Base-by-base conservation (phyloP, 1,140 invertebrate species). In the Spodoptera frugiperda region DNA sequence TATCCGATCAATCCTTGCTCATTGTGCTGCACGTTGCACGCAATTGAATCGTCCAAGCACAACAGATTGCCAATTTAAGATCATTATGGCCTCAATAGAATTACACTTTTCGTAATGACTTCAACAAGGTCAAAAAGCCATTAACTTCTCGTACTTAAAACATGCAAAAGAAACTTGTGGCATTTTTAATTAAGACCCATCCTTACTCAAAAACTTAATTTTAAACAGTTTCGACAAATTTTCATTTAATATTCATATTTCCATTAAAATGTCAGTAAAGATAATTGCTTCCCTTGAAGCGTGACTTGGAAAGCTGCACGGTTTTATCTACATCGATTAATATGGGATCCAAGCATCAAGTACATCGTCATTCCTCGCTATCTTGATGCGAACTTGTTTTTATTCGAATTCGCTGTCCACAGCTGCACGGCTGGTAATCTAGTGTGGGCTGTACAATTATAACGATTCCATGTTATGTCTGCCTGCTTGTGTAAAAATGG, bases 401-500 rank as follows among this genome's bases (percentile, higher is more conserved):
- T 87, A 82, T 86, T 85, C 61, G 82, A 51, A 78, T 81, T 74
- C 65, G 19, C 76, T 48, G 57, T 80, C 61, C 53, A 76, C 88
- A 88, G 85, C 87, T 89, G 88, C 86, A 76, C 55, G 76, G 78
- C 79, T 87, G 80, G 83, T 82, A 83, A 86, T 86, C 84, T 82
- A 65, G 84, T 85, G 81, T 84, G 80, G 70, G 83, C 74, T 81
- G 68, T 82, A 77, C 80, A 79, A 82, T 77, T 84, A 89, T 87
- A 86, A 87, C 63, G 80, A 86, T 85, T 77, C 83, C 71, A 74
- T 83, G 76, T 91, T 76, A 61, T 76, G 77, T 63, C 74, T 63
- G 72, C 77, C 57, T 75, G 71, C 53, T 77, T 74, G 76, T 83
- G 80, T 78, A 81, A 77, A 77, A 83, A 84, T 84, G 55, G 73